Conservation (phyloP, 2,888 invertebrate genomes). For the Ypsolopha sequella region DNA sequence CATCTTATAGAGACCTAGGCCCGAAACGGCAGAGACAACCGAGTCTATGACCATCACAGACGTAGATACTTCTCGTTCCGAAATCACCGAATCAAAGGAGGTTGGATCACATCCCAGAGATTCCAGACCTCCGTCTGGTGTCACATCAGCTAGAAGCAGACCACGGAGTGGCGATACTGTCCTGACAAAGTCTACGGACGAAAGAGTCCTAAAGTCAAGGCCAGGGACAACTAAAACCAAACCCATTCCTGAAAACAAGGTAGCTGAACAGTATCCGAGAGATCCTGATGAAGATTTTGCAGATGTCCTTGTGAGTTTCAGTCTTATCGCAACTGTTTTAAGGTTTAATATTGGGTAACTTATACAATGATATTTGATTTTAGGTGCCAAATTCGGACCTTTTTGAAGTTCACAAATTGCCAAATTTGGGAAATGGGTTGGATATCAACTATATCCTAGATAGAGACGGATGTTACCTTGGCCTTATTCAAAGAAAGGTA, state of each 20-base stretch:
- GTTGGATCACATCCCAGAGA: conserved; percentile 10
- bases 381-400: conserved; percentile 79
- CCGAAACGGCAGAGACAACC: no score
- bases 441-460: conserved; percentile 60
- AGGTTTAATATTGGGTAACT: background rate
- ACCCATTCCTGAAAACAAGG: conserved; percentile 37
- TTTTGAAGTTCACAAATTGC: conserved; percentile 74
- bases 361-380: conserved; percentile 7
- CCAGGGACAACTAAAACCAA: conserved; percentile 38
- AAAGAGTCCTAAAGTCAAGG: conserved; percentile 19
- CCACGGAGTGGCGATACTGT: conserved; percentile 17
- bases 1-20: no score
- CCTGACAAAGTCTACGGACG: conserved; percentile 29
- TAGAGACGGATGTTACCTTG: conserved; percentile 75
- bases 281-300: conserved; percentile 58
- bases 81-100: no score
- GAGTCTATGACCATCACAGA: no score
- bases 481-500: conserved; percentile 77
- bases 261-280: conserved; percentile 25
- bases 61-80: no score
- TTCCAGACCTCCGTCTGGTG: conserved; percentile 19
- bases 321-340: background rate
- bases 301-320: conserved; percentile 38
- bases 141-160: conserved; percentile 3
- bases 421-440: conserved; percentile 58